A percentile compares a stretch with the other conserved stretches of the same genome.
Conservation (phyloP, 1,140 invertebrate species). For the Drosophila pachea region DNA sequence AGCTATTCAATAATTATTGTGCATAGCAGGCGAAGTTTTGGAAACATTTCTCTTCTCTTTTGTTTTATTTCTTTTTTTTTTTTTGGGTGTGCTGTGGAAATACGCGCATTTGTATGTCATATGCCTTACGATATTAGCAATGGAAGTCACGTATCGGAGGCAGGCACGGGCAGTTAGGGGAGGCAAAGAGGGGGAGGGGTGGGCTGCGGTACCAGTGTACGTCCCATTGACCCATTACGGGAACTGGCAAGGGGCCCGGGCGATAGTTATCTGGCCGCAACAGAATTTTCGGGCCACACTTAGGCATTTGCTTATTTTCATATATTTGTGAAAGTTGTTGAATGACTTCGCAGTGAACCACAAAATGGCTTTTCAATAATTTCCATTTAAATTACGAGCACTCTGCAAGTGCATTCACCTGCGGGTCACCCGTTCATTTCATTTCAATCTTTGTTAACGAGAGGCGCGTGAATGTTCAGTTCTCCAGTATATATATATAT, state of each 20-base stretch:
- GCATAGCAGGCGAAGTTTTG: conserved; percentile 50
- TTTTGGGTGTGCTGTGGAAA: conserved; percentile 19
- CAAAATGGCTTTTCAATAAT: conserved; percentile 7
- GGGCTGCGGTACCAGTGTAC: too few species aligned
- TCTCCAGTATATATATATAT: too few species aligned
- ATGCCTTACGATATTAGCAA: conserved; percentile 40
- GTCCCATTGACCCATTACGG: conserved; percentile 36
- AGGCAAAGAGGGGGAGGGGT: too few species aligned
- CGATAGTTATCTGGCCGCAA: conserved; percentile 34
- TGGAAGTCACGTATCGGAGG: conserved; percentile 47
- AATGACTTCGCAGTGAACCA: not conserved
- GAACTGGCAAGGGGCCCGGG: conserved; percentile 10
- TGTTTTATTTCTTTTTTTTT: conserved; percentile 33
- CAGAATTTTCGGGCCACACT: conserved; percentile 56
- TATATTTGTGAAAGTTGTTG: conserved; percentile 56
- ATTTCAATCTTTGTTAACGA: conserved; percentile 17
- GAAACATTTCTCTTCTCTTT: conserved; percentile 48
- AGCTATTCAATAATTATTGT: conserved; percentile 5
- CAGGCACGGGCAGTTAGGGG: too few species aligned
- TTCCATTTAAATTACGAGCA: not conserved
- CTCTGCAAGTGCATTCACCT: conserved; percentile 41
- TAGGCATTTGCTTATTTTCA: conserved; percentile 55
- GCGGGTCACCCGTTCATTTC: conserved; percentile 22
- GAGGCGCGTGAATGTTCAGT: too few species aligned
- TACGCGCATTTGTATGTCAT: not conserved